phyloP scores from a whole-genome alignment of 2,888 invertebrate species.

The Conus canariensis region DNA sequence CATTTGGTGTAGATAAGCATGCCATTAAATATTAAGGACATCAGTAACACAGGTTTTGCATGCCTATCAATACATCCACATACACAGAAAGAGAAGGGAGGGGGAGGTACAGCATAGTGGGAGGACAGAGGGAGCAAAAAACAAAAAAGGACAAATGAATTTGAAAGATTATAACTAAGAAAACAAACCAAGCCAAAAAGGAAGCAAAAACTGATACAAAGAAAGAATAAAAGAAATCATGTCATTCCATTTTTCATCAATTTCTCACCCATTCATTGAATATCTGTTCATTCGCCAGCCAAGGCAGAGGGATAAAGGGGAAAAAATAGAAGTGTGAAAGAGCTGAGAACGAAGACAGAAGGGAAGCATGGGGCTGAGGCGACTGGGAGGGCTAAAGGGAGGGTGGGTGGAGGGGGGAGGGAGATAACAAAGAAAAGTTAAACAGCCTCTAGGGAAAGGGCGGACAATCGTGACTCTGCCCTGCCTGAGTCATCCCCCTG shows the following conservation, averaged over 20 bases:
- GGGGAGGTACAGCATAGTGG: neutral
- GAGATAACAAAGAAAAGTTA: constrained; percentile 14
- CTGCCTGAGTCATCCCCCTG: neutral
- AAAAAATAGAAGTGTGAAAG: neutral
- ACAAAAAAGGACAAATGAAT: neutral
- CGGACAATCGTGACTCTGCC: neutral
- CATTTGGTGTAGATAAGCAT: too few relatives aligned
- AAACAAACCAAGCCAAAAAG: too few relatives aligned
- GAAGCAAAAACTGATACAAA: too few relatives aligned
- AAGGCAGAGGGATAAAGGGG: neutral
- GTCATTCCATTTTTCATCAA: too few relatives aligned
- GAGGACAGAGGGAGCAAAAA: neutral
- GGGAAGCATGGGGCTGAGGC: neutral
- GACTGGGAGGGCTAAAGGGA: neutral
- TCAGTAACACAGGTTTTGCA: too few relatives aligned
- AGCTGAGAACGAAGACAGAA: too few relatives aligned
- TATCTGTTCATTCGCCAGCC: too few relatives aligned
- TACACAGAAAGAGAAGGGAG: neutral
- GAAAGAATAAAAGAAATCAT: too few relatives aligned
- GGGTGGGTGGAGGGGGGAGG: neutral
- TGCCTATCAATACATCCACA: too few relatives aligned
- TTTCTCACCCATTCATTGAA: too few relatives aligned
- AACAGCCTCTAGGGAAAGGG: constrained; percentile 8
- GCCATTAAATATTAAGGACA: too few relatives aligned
- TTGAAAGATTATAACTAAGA: neutral